Percentiles rank a stretch among this genome's conserved stretches.
phyloP scores from a whole-genome alignment of 2,113 vertebrate genomes.

The Microtus ochrogaster region DNA sequence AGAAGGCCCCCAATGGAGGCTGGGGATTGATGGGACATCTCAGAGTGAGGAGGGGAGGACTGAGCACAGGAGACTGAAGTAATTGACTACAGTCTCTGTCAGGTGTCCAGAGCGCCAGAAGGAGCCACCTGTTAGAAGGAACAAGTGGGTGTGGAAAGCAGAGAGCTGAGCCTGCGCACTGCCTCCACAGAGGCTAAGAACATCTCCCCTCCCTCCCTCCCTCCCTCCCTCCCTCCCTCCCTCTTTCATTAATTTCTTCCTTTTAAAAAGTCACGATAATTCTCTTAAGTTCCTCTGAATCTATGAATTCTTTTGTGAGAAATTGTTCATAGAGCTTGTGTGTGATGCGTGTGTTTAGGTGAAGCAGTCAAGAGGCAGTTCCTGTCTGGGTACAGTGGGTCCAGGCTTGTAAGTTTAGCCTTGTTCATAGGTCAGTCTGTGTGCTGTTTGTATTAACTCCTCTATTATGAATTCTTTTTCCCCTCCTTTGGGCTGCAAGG shows the following conservation, averaged over 20 bases:
- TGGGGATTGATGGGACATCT: neutral
- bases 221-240: rapidly evolving
- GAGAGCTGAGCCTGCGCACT: neutral
- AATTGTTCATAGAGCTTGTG: neutral
- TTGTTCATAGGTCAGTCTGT: conserved; percentile 17
- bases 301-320: neutral
- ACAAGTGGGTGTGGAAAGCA: neutral
- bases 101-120: neutral
- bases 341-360: conserved; percentile 10
- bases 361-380: neutral
- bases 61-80: neutral
- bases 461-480: neutral
- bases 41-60: neutral
- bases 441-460: neutral
- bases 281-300: conserved; percentile 14
- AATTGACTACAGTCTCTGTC: neutral
- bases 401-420: conserved; percentile 25
- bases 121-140: neutral
- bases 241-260: neutral
- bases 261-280: neutral
- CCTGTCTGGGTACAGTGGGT: neutral
- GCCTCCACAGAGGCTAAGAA: neutral
- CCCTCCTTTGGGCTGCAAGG: neutral
- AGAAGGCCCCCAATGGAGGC: neutral
- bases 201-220: neutral